Evolutionary conservation across 2,888 invertebrate species (phyloP), one percentile per base, ranked within the genome.

Genomic region (Ditula angustiorana): DNA sequence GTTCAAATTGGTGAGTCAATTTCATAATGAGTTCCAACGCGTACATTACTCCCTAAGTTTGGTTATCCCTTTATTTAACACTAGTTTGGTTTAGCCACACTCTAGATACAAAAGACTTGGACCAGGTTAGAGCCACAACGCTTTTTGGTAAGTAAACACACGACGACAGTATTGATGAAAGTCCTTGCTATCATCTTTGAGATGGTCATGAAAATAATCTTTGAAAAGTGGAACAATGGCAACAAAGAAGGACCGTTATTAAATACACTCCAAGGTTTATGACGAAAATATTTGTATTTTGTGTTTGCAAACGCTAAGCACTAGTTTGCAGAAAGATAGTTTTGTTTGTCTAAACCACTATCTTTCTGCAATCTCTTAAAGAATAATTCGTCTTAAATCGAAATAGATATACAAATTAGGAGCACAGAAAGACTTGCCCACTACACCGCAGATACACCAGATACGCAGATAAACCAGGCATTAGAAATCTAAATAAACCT

Each of bases 251-350:
- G 5, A 21, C 37, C 5, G 11, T 13, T 41, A 60, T 16, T 30
- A 41, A 52, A 41, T 5, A 3, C 41, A 19, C 30, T 47, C 55
- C 49, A 62, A 28, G 41, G 28, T 24, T 50, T 41, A 13, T 37
- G 10, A 37, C 16, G 13, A 37, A 49, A 56, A 62, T 62, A 62
- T 62, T 62, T 49, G 47, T 56, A 33, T 24, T 49, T 37, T n/a
- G 16, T 62, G 49, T 56, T 56, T 62, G 56, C 23, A 11, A 24
- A 33, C 33, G 13, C 10, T 21, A 10, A 35, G 13, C 7, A 13
- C 26, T 13, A 19, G 53, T 10, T 55, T 47, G 26, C 55, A 47
- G 13, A 53, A 46, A 37, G 61, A 62, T 56, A 47, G 44, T 21
- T 8, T 23, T 21, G n/a, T 19, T 23, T 52, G 11, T 46, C 2